These are phyloP conservation scores for Amazona guildingii DNA, from an alignment of 2,113 vertebrate genomes.

Conservation along the genomic window DNA sequence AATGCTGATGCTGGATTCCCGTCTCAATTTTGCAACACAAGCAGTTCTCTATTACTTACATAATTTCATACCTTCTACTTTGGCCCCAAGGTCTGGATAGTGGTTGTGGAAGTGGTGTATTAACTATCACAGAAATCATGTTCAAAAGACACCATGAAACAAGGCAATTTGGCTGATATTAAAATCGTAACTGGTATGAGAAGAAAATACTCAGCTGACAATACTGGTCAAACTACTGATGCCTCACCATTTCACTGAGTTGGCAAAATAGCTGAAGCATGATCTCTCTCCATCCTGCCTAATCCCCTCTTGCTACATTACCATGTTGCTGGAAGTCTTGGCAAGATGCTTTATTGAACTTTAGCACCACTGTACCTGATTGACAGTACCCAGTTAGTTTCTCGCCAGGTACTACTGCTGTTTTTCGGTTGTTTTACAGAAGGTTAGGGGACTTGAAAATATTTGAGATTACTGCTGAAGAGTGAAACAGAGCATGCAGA, in stretches of 20 bases:
- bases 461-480: background rate
- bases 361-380: background rate
- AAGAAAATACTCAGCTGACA: background rate
- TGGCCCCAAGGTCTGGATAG: background rate
- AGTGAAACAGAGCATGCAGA: constrained; percentile 3
- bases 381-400: background rate
- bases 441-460: background rate
- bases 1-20: background rate
- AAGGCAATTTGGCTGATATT: background rate
- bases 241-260: background rate
- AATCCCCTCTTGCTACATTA: accelerated
- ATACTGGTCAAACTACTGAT: background rate
- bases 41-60: background rate
- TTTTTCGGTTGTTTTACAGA: background rate
- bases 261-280: background rate
- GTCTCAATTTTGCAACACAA: background rate
- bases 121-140: background rate
- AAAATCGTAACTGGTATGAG: background rate
- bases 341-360: background rate
- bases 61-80: background rate
- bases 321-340: background rate
- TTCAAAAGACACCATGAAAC: background rate
- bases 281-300: background rate
- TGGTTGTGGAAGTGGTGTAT: background rate
- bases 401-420: background rate